phyloP scores from a whole-genome alignment of 2,797 vertebrate species.

The Crocodylus rhombifer region DNA sequence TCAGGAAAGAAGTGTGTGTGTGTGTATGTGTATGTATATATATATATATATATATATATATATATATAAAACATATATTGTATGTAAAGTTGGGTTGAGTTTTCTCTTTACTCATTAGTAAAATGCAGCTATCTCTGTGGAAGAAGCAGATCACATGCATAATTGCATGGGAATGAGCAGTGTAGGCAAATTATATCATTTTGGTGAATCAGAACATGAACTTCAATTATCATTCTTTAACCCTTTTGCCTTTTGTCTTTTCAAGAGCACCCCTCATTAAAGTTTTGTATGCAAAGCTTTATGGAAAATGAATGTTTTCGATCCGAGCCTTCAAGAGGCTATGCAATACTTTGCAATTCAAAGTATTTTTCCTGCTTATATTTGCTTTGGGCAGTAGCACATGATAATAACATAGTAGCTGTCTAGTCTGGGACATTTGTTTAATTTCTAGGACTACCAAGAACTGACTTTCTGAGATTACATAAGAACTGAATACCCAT shows the following conservation, averaged over 20 bases:
- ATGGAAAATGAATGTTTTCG: too few relatives aligned
- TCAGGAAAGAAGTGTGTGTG: background rate
- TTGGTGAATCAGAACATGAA: background rate
- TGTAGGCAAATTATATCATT: background rate
- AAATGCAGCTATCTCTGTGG: background rate
- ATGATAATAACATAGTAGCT: background rate
- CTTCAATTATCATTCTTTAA: background rate
- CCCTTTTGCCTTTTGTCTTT: background rate
- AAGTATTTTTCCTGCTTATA: background rate
- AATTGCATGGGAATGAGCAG: background rate
- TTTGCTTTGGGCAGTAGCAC: background rate
- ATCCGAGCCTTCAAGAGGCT: too few relatives aligned
- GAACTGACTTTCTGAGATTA: too few relatives aligned
- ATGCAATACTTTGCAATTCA: background rate
- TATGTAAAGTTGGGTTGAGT: background rate
- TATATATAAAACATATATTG: background rate
- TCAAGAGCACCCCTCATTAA: background rate
- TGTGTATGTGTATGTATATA: too few relatives aligned
- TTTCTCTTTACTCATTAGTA: background rate
- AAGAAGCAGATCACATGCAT: background rate
- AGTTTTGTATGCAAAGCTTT: background rate
- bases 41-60: too few relatives aligned
- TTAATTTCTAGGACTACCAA: background rate
- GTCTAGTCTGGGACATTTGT: background rate
- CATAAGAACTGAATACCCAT: too few relatives aligned